Percentiles rank a stretch among this genome's conserved stretches.
Conservation (phyloP, 1,140 invertebrate genomes). For the Argopecten irradians region DNA sequence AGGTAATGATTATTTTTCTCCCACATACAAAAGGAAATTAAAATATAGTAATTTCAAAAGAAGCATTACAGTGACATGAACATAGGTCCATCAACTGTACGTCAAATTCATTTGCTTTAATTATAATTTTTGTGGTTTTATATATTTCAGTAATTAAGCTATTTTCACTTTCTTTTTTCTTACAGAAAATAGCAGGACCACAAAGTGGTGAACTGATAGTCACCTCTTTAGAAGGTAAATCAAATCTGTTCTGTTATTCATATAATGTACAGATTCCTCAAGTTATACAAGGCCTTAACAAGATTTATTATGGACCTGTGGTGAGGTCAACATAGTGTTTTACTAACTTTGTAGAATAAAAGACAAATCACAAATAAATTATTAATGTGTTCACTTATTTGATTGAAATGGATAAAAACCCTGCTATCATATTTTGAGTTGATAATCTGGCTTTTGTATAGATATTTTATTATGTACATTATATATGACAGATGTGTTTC, state of each 20-base stretch:
- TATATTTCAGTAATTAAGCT: too few species aligned
- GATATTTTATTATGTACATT: background rate
- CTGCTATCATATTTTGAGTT: background rate
- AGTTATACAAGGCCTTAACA: too few species aligned
- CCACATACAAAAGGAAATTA: too few species aligned
- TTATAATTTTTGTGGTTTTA: too few species aligned
- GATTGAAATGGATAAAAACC: background rate
- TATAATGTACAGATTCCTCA: too few species aligned
- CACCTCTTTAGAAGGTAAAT: slow-evolving; percentile 33
- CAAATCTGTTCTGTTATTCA: background rate
- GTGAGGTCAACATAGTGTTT: background rate
- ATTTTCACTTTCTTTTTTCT: background rate
- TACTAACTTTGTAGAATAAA: background rate
- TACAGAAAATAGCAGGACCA: background rate
- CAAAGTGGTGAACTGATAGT: background rate
- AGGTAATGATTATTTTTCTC: too few species aligned
- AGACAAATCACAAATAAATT: background rate
- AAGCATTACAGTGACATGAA: too few species aligned
- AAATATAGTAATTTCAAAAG: too few species aligned
- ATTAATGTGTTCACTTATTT: background rate
- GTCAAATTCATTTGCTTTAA: too few species aligned
- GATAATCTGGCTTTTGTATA: background rate
- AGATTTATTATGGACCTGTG: too few species aligned
- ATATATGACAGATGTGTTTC: slow-evolving; percentile 33
- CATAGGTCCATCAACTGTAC: too few species aligned